These are phyloP conservation scores for Bubo scandiacus DNA, from an alignment of 2,113 vertebrate species.

Conservation along the genomic window DNA sequence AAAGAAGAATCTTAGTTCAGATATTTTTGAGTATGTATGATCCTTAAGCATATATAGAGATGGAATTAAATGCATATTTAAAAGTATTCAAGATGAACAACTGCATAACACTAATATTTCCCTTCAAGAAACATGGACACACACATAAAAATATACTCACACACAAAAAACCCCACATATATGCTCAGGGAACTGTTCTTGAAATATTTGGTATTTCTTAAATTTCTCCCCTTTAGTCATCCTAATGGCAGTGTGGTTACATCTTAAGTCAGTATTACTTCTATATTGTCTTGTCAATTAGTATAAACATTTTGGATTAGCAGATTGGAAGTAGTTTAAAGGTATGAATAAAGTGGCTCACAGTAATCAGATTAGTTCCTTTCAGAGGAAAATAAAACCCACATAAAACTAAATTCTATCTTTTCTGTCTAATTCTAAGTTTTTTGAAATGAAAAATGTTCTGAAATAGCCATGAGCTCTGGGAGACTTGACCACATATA, in stretches of 20 bases:
- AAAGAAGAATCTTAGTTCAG: neutral
- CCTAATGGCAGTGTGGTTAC: neutral
- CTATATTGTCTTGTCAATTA: neutral
- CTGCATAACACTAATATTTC: neutral
- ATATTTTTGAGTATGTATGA: neutral
- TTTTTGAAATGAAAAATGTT: neutral
- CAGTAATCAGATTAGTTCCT: neutral
- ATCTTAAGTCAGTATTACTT: neutral
- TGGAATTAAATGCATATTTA: neutral
- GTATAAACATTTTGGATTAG: neutral
- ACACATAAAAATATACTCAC: rapidly evolving
- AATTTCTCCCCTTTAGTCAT: neutral
- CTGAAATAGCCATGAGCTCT: neutral
- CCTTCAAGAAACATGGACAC: neutral
- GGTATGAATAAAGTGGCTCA: neutral
- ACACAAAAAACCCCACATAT: rapidly evolving
- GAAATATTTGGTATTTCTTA: neutral
- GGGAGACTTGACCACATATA: neutral
- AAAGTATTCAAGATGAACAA: neutral
- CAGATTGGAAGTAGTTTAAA: neutral
- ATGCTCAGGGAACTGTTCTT: neutral
- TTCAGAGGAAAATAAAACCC: neutral
- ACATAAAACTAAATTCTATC: neutral
- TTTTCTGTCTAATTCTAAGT: neutral
- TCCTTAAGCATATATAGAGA: neutral